Evolutionary conservation across 2,797 vertebrate species (phyloP), one percentile per base, ranked within the genome.

Genomic region (Pantherophis vulpinus): DNA sequence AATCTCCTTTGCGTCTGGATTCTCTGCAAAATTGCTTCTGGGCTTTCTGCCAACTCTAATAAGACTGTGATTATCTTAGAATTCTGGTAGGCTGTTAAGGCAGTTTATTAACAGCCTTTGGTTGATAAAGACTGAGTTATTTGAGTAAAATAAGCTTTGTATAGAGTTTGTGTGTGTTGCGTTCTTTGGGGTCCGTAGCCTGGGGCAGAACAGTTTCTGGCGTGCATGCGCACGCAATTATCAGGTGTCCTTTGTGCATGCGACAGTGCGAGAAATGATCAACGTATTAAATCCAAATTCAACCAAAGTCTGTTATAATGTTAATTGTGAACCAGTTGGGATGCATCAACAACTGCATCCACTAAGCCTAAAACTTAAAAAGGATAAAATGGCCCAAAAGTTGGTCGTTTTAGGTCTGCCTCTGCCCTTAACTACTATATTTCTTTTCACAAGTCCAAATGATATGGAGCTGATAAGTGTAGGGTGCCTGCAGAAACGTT

Each of bases 171-270:
- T 51, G 47, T 6, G 47, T 51, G 47, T 1, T 51, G 6, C 47
- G 7, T 51, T 51, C 47, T 51, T 51, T 51, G 47, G 6, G 47
- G 47, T 51, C 47, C 6, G 47, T 51, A 51, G 47, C 47, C 47
- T 51, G 47, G 47, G 6, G 47, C 47, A 51, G 47, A 51, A 51
- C 47, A 51, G 47, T 51, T 51, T 51, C 47, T 51, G 47, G 47
- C 7, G 1, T 1, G 5, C 47, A 51, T 51, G 6, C 6, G 47
- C 6, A 51, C 0, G 1, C 1, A 6, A 51, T 51, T 51, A 51
- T 51, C 47, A 51, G 6, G 5, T 51, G 47, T 51, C 47, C 47
- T 51, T 51, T 51, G 47, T 51, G 6, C 47, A 1, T 51, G 47
- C 6, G 0, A 51, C 47, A 51, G 47, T 51, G 66, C 6, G 18